Base-by-base conservation (phyloP, 2,113 vertebrate species). In the Pterophyllum scalare region DNA sequence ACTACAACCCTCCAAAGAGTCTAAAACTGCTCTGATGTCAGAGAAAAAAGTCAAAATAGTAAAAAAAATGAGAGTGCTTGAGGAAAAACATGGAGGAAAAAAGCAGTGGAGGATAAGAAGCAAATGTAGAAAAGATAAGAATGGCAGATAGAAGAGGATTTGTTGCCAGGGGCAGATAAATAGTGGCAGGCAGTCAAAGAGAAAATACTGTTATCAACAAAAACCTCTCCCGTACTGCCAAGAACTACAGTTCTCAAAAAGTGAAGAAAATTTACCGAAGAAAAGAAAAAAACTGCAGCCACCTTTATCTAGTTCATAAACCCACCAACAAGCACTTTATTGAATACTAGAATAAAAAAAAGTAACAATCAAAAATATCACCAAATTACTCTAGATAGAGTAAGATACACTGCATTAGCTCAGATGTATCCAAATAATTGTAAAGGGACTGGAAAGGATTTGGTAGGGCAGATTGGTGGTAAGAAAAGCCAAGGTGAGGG, bases 101-200 rank as follows among this genome's bases (percentile, higher is more conserved):
- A 97, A 96, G 96, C 96, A 92, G 91, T 96, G 96, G 96, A 96
- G 95, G 96, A 97, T 96, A 97, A 91, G 97, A 97, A 96, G 97
- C 96, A 97, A 94, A 93, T 93, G 91, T 78, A 91, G 85, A 90
- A 90, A 90, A 85, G 92, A 93, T 94, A 94, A 94, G 89, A 92
- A 93, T 92, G 92, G 90, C 87, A 89, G 90, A 92, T 88, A 92
- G 89, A 90, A 90, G 92, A 89, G 83, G 86, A 89, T 88, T 91
- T 90, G 85, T 92, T 90, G 94, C 93, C 90, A 83, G 58, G 59
- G 83, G 92, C 84, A 87, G 89, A 92, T 92, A 90, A 93, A 93
- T 87, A 89, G 93, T 92, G 92, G 91, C 90, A 93, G 87, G 88
- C 89, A 87, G 89, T 92, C 91, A 91, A 89, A 89, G 85, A 91